These are phyloP conservation scores for Rhyzopertha dominica DNA, from an alignment of 1,140 invertebrate genomes.

Conservation along the genomic window DNA sequence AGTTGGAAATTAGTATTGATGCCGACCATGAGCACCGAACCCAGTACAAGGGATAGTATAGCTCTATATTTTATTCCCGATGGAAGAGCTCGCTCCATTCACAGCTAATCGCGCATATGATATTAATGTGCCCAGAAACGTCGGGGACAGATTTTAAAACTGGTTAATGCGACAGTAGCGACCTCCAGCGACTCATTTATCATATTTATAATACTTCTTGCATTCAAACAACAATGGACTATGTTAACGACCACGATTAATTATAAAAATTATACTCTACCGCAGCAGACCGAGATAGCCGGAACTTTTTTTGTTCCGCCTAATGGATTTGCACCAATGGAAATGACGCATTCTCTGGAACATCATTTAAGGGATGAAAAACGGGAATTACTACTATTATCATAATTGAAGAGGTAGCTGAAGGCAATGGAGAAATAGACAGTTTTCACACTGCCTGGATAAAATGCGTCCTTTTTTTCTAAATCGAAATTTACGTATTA, in stretches of 20 bases:
- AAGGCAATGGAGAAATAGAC: too few species aligned
- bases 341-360: too few species aligned
- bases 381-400: too few species aligned
- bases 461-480: too few species aligned
- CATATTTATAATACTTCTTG: slow-evolving; percentile 37
- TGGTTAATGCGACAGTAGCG: slow-evolving; percentile 41
- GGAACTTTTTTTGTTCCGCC: too few species aligned
- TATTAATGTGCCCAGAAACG: slow-evolving; percentile 42
- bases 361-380: too few species aligned
- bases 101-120: slow-evolving; percentile 43
- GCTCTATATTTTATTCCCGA: slow-evolving; percentile 29
- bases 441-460: too few species aligned
- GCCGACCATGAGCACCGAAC: too few species aligned
- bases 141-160: slow-evolving; percentile 41
- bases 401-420: too few species aligned
- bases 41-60: not conserved
- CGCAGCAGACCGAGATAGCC: too few species aligned
- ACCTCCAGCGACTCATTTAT: slow-evolving; percentile 38
- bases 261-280: slow-evolving; percentile 29
- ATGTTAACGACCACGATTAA: slow-evolving; percentile 37
- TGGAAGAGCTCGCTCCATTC: slow-evolving; percentile 38
- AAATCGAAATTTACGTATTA: too few species aligned
- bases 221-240: slow-evolving; percentile 35
- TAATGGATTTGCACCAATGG: too few species aligned
- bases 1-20: slow-evolving; percentile 31